These are phyloP conservation scores for Heliconius eleuchia DNA, from an alignment of 1,140 invertebrate genomes.

Conservation along the genomic window DNA sequence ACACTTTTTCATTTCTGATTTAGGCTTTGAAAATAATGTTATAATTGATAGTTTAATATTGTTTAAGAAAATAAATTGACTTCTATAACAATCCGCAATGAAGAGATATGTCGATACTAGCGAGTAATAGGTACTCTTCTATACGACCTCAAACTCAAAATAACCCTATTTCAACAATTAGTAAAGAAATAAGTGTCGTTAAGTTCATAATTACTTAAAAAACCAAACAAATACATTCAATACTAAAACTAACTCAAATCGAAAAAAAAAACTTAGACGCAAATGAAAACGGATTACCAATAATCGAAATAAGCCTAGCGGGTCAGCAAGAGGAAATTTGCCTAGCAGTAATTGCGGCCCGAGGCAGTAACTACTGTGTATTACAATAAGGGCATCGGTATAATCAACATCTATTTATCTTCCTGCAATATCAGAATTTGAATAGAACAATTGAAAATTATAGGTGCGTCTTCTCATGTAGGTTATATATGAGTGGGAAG, in stretches of 20 bases:
- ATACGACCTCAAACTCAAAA: no score
- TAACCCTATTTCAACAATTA: no score
- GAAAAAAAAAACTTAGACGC: conserved; percentile 2
- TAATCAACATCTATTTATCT: conserved; percentile 42
- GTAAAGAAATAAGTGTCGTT: no score
- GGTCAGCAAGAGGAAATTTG: conserved; percentile 45
- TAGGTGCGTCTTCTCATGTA: neutral
- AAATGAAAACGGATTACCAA: conserved; percentile 25
- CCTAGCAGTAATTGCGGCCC: conserved; percentile 46
- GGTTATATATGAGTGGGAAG: neutral
- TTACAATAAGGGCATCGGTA: conserved; percentile 40
- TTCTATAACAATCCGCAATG: no score
- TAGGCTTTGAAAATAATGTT: no score
- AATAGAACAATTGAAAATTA: conserved; percentile 12
- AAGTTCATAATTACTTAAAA: no score
- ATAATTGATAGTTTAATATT: no score
- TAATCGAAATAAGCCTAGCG: conserved; percentile 35
- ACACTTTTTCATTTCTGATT: no score
- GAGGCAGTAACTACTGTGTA: conserved; percentile 41
- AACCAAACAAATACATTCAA: neutral
- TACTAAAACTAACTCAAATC: neutral
- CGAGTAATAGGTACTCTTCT: no score
- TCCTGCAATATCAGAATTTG: conserved; percentile 3
- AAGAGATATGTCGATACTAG: no score
- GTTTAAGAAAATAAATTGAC: no score